Evolutionary conservation across 2,113 vertebrate species (phyloP), one percentile per base, ranked within the genome.

Genomic region (Polypterus senegalus): DNA sequence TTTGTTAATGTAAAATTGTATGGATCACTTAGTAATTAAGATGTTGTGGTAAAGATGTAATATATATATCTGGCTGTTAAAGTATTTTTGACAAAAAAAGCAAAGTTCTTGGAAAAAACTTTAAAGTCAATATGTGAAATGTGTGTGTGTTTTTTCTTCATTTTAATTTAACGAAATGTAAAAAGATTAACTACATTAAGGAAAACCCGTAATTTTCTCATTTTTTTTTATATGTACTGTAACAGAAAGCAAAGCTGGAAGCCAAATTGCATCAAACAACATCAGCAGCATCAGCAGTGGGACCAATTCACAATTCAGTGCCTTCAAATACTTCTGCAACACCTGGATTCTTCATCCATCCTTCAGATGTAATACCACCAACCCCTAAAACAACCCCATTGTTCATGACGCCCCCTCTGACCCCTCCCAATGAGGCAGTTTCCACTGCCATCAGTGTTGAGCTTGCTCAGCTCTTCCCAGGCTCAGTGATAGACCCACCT

Each of bases 221-320:
- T 73, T 59, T 54, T 77, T 76, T 65, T 44, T 77, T 75, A 76
- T 27, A 27, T 27, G 2, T 27, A 27, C 78, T 69, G 60, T 63
- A 74, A 66, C 84, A 99, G 96, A 99, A 99, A 76, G 96, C 95
- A 48, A 99, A 99, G 71, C 87, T 99, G 75, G 96, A 99, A 83
- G 96, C 96, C 70, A 99, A 98, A 76, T 83, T 99, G 54, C 96
- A 99, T 73, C 96, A 99, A 88, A 99, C 96, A 57, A 97, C 95
- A 63, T 92, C 95, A 44, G 92, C 92, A 0, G 84, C 88, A 63
- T 87, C 92, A 8, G 86, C 84, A 54, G 89, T 89, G 69, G 93
- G 92, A 61, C 89, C 92, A 73, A 88, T 94, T 75, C 92, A 93
- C 80, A 93, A 92, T 83, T 92, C 94, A 9, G 90, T 96, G 89